Evolutionary conservation across 1,140 invertebrate genomes (phyloP).

Genomic region (Watersipora subatra): DNA sequence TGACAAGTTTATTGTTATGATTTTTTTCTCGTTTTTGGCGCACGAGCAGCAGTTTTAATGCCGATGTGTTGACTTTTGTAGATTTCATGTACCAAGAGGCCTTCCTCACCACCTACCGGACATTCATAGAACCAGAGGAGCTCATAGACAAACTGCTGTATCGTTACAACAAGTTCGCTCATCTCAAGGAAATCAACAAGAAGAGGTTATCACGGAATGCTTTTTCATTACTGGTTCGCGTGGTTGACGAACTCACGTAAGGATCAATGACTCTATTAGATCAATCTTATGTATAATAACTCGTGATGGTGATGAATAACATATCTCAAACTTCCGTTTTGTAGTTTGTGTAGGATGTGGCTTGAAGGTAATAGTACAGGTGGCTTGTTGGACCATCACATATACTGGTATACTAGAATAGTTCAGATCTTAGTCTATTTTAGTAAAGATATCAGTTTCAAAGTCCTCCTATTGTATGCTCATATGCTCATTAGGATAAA

Average conservation of each 20-base stretch:
- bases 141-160: slow-evolving; percentile 73
- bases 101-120: slow-evolving; percentile 89
- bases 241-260: slow-evolving; percentile 86
- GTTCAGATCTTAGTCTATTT: too few species aligned
- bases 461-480: too few species aligned
- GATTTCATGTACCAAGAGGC: slow-evolving; percentile 91
- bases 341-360: too few species aligned
- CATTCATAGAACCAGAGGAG: slow-evolving; percentile 75
- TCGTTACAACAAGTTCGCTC: slow-evolving; percentile 67
- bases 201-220: slow-evolving; percentile 65
- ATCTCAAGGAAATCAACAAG: slow-evolving; percentile 44
- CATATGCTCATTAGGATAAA: too few species aligned
- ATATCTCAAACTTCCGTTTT: not conserved
- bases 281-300: slow-evolving; percentile 3
- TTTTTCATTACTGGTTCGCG: slow-evolving; percentile 73
- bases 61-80: too few species aligned
- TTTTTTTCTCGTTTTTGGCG: too few species aligned
- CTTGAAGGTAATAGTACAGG: too few species aligned
- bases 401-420: too few species aligned
- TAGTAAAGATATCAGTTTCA: too few species aligned
- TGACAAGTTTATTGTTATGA: too few species aligned
- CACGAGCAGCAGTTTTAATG: too few species aligned
- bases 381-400: too few species aligned
- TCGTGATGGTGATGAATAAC: slow-evolving; percentile 1
- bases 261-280: slow-evolving; percentile 34